Percentiles rank a stretch among this genome's conserved stretches.
Evolutionary conservation across 2,113 vertebrate genomes (phyloP).

Genomic region (Orientallactaga bullata): DNA sequence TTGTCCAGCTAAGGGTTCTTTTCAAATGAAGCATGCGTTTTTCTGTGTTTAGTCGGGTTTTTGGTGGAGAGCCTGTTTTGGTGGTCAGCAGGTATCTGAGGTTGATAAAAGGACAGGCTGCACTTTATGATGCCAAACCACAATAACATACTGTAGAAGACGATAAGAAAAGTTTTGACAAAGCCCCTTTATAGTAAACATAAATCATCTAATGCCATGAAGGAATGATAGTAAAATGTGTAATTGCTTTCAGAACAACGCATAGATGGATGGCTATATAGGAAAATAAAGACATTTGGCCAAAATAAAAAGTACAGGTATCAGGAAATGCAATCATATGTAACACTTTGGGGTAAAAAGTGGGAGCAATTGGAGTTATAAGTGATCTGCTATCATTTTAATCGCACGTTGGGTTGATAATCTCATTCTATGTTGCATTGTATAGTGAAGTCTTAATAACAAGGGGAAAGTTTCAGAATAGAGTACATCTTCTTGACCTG

Average conservation of each 20-base stretch:
- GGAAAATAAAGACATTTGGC: conserved; percentile 50
- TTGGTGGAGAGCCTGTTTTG: conserved; percentile 55
- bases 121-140: conserved; percentile 71
- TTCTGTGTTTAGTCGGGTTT: conserved; percentile 31
- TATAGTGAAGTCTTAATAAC: not conserved
- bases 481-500: not conserved
- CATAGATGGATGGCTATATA: not conserved
- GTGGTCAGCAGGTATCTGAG: conserved; percentile 80
- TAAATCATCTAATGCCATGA: conserved; percentile 63
- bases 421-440: not conserved
- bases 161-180: conserved; percentile 37
- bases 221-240: conserved; percentile 23
- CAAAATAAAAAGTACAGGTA: not conserved
- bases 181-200: conserved; percentile 58
- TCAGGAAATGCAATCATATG: conserved; percentile 11
- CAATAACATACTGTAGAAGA: conserved; percentile 41
- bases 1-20: conserved; percentile 39
- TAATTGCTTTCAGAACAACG: conserved; percentile 29
- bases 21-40: conserved; percentile 35
- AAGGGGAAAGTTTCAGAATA: not conserved
- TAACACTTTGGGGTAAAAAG: not conserved
- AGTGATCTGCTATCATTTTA: conserved; percentile 2
- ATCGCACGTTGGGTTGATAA: not conserved
- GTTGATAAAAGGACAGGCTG: conserved; percentile 63
- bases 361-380: not conserved